phyloP scores from a whole-genome alignment of 2,797 vertebrate species.

The Serranus cabrilla region DNA sequence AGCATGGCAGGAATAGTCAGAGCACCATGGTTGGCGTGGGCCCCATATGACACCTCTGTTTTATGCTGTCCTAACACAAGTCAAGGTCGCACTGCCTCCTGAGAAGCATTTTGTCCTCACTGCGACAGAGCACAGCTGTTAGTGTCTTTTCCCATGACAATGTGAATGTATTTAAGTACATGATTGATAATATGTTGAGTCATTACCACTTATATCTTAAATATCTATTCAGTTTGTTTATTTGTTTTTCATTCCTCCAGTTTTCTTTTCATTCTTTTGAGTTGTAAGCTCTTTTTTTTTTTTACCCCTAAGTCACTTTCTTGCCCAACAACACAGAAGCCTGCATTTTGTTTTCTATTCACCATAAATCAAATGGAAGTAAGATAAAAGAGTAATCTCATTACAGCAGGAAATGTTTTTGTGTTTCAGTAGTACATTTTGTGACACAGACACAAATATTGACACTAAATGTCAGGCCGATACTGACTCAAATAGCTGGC shows the following conservation, averaged over 20 bases:
- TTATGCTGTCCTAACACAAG: conserved; percentile 31
- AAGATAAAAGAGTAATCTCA: not conserved
- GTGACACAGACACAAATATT: no score
- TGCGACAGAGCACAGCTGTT: conserved; percentile 20
- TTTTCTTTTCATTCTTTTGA: not conserved
- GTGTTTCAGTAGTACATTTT: no score
- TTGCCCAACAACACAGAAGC: not conserved
- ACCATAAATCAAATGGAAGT: no score
- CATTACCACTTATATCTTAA: not conserved
- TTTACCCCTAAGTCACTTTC: not conserved
- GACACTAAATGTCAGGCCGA: no score
- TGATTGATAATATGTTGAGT: not conserved
- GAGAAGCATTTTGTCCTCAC: conserved; percentile 15
- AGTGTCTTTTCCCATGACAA: not conserved
- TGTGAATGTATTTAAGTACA: not conserved
- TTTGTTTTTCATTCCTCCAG: not conserved
- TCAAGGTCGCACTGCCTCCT: conserved; percentile 44
- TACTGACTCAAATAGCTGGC: no score
- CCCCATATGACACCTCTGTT: conserved; percentile 63
- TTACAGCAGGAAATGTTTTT: not conserved
- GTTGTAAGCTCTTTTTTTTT: not conserved
- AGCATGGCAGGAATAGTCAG: conserved; percentile 57
- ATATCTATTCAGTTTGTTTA: not conserved
- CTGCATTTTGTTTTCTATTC: no score
- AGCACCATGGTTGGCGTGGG: conserved; percentile 29